phyloP scores from a whole-genome alignment of 2,113 vertebrate genomes.

The Glaucomys volans region DNA sequence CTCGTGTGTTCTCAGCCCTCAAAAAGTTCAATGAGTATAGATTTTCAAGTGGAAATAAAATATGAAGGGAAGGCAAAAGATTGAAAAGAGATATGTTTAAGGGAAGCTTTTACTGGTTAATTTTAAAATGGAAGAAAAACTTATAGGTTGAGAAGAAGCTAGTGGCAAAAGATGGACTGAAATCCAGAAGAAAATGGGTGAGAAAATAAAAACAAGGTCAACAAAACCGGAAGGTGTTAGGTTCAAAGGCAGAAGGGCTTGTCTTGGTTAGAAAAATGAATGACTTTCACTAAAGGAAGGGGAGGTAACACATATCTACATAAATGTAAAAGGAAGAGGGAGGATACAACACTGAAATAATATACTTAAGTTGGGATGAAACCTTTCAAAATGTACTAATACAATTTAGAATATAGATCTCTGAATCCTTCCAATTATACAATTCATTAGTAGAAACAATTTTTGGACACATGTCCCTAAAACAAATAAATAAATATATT shows the following conservation, averaged over 20 bases:
- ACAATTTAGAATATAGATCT: neutral
- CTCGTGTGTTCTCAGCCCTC: neutral
- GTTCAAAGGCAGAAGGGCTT: neutral
- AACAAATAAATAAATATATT: neutral
- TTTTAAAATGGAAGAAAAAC: constrained; percentile 21
- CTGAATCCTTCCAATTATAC: neutral
- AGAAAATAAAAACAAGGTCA: neutral
- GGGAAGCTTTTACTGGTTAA: neutral
- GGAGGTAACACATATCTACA: neutral
- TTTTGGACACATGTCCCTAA: neutral
- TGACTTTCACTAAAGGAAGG: neutral
- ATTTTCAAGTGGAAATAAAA: constrained; percentile 2
- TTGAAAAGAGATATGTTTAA: neutral
- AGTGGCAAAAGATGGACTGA: neutral
- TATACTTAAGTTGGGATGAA: neutral
- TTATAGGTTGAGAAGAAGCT: neutral
- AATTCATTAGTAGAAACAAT: neutral
- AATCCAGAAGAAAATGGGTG: neutral
- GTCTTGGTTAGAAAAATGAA: neutral
- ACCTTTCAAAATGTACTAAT: neutral
- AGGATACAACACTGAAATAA: neutral
- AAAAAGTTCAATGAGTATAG: neutral
- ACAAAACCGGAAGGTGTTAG: neutral
- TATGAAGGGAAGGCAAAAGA: neutral
- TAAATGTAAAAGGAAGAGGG: neutral